Percentiles rank a stretch among this genome's conserved stretches.
These are phyloP conservation scores for Spinus olivaceus DNA, from an alignment of 2,797 vertebrate species.

Conservation along the genomic window DNA sequence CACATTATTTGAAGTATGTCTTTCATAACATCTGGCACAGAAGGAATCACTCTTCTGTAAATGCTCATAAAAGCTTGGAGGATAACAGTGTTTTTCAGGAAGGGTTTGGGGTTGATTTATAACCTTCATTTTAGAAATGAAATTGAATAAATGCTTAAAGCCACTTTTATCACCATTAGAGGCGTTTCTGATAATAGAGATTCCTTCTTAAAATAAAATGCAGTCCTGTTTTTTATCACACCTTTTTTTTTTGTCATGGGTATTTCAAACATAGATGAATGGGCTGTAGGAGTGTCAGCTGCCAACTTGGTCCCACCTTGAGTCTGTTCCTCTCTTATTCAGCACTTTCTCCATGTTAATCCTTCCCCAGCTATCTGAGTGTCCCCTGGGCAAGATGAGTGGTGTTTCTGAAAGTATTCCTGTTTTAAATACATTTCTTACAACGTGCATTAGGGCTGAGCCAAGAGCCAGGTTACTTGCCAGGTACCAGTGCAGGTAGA, in stretches of 20 bases:
- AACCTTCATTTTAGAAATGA: conserved; percentile 34
- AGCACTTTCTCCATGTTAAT: neutral
- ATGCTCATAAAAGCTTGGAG: conserved; percentile 14
- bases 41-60: conserved; percentile 28
- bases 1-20: conserved; percentile 35
- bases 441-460: neutral
- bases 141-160: conserved; percentile 43
- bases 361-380: neutral
- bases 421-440: neutral
- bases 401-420: neutral
- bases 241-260: neutral
- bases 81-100: conserved; percentile 2
- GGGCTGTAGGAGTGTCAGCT: neutral
- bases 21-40: conserved; percentile 40
- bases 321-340: neutral
- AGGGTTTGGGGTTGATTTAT: conserved; percentile 18
- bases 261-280: neutral
- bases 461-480: neutral
- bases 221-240: neutral
- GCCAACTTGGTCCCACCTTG: neutral
- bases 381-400: neutral
- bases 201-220: conserved; percentile 27
- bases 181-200: conserved; percentile 1
- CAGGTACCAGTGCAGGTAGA: neutral
- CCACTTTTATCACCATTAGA: neutral